Evolutionary conservation across 2,888 invertebrate genomes (phyloP).

Genomic region (Lysandra bellargus): DNA sequence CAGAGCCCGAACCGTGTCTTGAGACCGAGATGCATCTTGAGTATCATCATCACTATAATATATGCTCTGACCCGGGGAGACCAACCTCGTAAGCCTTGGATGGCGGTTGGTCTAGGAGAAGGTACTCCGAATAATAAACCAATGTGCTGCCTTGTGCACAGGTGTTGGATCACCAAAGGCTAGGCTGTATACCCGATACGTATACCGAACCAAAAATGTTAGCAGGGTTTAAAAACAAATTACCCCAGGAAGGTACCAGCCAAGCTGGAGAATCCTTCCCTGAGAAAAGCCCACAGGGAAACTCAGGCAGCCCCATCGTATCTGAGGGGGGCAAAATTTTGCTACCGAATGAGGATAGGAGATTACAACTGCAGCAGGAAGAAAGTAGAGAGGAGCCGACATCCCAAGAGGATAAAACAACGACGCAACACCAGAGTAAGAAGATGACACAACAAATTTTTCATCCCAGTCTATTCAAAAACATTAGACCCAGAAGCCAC

Average conservation of each 20-base stretch:
- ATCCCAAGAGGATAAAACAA: neutral
- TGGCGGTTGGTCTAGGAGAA: neutral
- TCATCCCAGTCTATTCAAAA: neutral
- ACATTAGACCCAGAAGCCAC: neutral
- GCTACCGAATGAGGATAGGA: neutral
- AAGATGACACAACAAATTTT: neutral
- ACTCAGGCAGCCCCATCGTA: no score
- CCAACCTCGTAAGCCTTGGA: no score
- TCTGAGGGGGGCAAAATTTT: neutral
- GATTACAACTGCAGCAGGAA: neutral
- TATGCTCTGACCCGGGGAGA: no score
- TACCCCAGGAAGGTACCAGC: neutral
- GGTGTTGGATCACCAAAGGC: no score
- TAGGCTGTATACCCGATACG: no score
- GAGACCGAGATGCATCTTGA: no score
- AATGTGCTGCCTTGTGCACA: neutral
- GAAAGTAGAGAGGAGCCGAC: neutral
- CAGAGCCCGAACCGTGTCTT: no score
- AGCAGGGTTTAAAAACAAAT: neutral
- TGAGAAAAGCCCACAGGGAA: neutral
- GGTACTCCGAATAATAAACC: constrained; percentile 20
- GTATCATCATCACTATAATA: no score
- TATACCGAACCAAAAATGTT: neutral
- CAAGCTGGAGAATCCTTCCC: neutral
- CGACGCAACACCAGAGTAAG: no score